A percentile compares a stretch with the other conserved stretches of the same genome.
These are phyloP conservation scores for Polylopha cassiicola DNA, from an alignment of 2,888 invertebrate species.

Conservation along the genomic window DNA sequence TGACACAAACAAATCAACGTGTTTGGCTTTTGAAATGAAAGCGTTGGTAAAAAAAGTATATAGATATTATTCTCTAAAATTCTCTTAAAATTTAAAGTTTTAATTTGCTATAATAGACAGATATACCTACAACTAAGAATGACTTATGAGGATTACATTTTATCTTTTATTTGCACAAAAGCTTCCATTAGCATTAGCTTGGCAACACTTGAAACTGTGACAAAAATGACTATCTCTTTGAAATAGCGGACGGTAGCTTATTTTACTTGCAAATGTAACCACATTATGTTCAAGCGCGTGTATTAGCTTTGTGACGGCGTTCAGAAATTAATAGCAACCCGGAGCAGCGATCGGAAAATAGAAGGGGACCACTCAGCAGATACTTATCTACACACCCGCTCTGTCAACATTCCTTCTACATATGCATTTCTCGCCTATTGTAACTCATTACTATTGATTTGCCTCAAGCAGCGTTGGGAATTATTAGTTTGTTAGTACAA, in stretches of 20 bases:
- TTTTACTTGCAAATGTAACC: slow-evolving; percentile 74
- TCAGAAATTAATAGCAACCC: slow-evolving; percentile 73
- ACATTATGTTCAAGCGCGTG: slow-evolving; percentile 63
- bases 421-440: slow-evolving; percentile 21
- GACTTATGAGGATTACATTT: too few species aligned
- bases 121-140: neutral
- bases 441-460: slow-evolving; percentile 9
- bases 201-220: too few species aligned
- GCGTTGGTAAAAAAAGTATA: too few species aligned
- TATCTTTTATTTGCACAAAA: too few species aligned
- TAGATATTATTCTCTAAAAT: too few species aligned
- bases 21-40: neutral
- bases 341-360: slow-evolving; percentile 63
- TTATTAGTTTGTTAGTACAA: slow-evolving; percentile 5
- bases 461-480: slow-evolving; percentile 1
- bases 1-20: slow-evolving; percentile 5
- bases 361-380: slow-evolving; percentile 74
- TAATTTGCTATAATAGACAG: too few species aligned
- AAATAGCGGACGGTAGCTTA: slow-evolving; percentile 46
- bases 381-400: slow-evolving; percentile 69
- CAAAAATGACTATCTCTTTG: slow-evolving; percentile 20
- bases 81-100: too few species aligned
- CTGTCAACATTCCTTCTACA: slow-evolving; percentile 41
- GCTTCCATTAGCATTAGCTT: too few species aligned
- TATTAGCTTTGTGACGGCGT: slow-evolving; percentile 63